Percentiles rank a stretch among this genome's conserved stretches.
Conservation (phyloP, 2,888 invertebrate species). For the Eilema sororculum region DNA sequence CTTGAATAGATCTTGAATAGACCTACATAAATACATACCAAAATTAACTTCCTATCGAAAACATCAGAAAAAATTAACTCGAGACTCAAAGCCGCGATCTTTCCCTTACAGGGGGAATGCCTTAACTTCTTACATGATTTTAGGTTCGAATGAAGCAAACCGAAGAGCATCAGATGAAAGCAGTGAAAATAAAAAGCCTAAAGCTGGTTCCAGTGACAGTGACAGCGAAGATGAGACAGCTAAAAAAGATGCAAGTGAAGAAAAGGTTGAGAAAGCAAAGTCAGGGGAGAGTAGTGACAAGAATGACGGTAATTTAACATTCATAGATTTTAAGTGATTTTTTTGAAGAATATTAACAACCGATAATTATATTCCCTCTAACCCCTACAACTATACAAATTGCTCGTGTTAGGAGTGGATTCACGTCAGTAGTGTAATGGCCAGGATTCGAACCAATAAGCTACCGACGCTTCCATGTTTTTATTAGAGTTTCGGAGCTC, state of each 20-base stretch:
- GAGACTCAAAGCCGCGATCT: too few relatives aligned
- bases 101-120: too few relatives aligned
- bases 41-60: not conserved
- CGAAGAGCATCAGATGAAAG: slow-evolving; percentile 47
- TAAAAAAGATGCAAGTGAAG: slow-evolving; percentile 42
- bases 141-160: slow-evolving; percentile 20
- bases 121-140: not conserved
- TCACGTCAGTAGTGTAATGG: too few relatives aligned
- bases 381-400: too few relatives aligned
- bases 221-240: slow-evolving; percentile 40
- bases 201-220: slow-evolving; percentile 52
- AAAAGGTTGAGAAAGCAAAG: slow-evolving; percentile 22
- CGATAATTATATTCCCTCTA: too few relatives aligned
- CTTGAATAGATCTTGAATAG: too few relatives aligned
- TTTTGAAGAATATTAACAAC: too few relatives aligned
- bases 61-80: too few relatives aligned
- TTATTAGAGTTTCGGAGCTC: too few relatives aligned
- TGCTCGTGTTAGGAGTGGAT: too few relatives aligned
- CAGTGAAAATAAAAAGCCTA: slow-evolving; percentile 26
- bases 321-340: not conserved
- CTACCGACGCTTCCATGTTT: too few relatives aligned
- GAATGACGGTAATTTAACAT: slow-evolving; percentile 39
- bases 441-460: too few relatives aligned
- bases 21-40: not conserved
- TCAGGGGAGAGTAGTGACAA: slow-evolving; percentile 39